phyloP scores from a whole-genome alignment of 1,140 invertebrate species.

The Eufriesea mexicana region DNA sequence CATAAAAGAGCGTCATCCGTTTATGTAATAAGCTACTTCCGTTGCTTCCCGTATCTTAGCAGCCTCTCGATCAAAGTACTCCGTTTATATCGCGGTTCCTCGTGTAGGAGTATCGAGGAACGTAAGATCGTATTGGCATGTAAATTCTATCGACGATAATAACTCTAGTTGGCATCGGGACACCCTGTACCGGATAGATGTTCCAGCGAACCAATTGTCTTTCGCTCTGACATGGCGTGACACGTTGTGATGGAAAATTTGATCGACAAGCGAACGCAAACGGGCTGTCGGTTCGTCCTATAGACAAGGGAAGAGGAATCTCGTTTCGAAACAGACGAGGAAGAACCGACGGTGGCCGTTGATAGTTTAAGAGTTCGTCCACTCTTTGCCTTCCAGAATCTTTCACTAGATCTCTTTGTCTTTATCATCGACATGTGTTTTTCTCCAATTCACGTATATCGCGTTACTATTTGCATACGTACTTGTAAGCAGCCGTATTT shows the following conservation, averaged over 20 bases:
- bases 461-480: slow-evolving; percentile 47
- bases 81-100: neutral
- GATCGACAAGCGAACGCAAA: slow-evolving; percentile 65
- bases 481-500: slow-evolving; percentile 35
- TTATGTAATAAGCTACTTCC: neutral
- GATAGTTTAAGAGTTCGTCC: slow-evolving; percentile 71
- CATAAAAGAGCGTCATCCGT: neutral
- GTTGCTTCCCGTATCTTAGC: too few species aligned
- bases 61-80: neutral
- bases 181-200: neutral
- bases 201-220: neutral
- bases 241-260: slow-evolving; percentile 15
- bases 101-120: neutral
- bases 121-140: neutral
- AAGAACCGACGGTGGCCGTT: slow-evolving; percentile 37
- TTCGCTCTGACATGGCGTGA: neutral
- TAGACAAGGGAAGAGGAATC: neutral
- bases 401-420: slow-evolving; percentile 66
- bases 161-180: neutral
- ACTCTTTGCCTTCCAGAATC: slow-evolving; percentile 75
- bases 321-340: neutral
- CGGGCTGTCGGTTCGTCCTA: slow-evolving; percentile 45
- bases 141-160: neutral
- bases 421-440: slow-evolving; percentile 60
- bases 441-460: slow-evolving; percentile 51